Evolutionary conservation across 92 coral and sea anemone genomes (phyloP).

Genomic region (Epizoanthus scotinus): DNA sequence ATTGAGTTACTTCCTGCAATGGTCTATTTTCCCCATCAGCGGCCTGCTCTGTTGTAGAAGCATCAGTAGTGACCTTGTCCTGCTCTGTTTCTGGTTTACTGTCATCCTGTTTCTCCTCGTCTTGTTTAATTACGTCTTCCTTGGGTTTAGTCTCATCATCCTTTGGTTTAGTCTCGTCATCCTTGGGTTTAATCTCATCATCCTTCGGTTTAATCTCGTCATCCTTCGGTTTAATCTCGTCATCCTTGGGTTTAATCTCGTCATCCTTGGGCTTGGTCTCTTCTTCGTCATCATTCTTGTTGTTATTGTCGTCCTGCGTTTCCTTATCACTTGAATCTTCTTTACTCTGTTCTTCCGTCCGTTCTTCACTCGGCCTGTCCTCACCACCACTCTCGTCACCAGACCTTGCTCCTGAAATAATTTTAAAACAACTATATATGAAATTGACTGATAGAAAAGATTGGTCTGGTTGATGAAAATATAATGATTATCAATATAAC

Average conservation of each 20-base stretch:
- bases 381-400: constrained; percentile 54
- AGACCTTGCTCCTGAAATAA: constrained; percentile 53
- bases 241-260: constrained; percentile 34
- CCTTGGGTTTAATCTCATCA: constrained; percentile 41
- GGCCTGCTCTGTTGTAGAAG: background rate
- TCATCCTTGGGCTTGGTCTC: constrained; percentile 37
- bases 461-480: too few relatives aligned
- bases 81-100: constrained; percentile 29
- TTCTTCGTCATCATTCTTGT: constrained; percentile 33
- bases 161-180: constrained; percentile 40
- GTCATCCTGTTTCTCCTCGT: constrained; percentile 32
- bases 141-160: constrained; percentile 46
- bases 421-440: background rate
- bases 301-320: constrained; percentile 48
- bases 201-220: constrained; percentile 34
- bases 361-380: constrained; percentile 26
- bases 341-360: constrained; percentile 44
- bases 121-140: constrained; percentile 41
- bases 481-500: too few relatives aligned
- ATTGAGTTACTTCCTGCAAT: constrained; percentile 33
- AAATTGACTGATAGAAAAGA: background rate
- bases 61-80: constrained; percentile 12
- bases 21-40: background rate
- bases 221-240: background rate
- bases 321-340: constrained; percentile 52